These are phyloP conservation scores for Piscicola geometra DNA, from an alignment of 2,888 invertebrate species.

Conservation along the genomic window DNA sequence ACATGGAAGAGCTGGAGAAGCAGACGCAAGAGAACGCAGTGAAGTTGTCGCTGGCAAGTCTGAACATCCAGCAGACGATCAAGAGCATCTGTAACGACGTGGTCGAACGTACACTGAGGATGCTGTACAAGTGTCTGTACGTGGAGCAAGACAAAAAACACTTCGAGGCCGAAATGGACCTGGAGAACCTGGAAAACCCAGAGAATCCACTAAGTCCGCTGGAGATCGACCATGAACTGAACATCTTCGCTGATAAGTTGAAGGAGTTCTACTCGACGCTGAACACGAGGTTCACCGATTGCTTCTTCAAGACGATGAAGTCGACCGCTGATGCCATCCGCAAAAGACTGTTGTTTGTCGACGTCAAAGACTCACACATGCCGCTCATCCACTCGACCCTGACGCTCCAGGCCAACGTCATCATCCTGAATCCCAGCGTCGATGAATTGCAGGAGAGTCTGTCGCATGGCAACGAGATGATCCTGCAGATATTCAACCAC, in stretches of 20 bases:
- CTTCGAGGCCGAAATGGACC: not conserved
- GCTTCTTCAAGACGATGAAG: constrained; percentile 71
- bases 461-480: constrained; percentile 70
- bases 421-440: constrained; percentile 69
- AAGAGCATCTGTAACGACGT: constrained; percentile 1
- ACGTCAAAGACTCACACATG: not conserved
- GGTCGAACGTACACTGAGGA: constrained; percentile 10
- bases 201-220: constrained; percentile 56
- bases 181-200: not conserved
- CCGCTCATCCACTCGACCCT: constrained; percentile 20
- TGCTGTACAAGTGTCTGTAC: constrained; percentile 18
- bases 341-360: constrained; percentile 57
- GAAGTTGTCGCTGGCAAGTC: constrained; percentile 21
- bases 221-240: constrained; percentile 70
- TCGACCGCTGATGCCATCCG: constrained; percentile 69
- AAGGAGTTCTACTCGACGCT: constrained; percentile 73
- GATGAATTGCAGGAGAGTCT: constrained; percentile 85
- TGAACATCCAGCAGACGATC: constrained; percentile 31
- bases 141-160: constrained; percentile 16
- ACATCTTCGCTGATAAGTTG: constrained; percentile 67
- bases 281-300: constrained; percentile 69
- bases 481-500: constrained; percentile 80
- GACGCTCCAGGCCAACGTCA: not conserved
- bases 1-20: constrained; percentile 24
- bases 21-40: constrained; percentile 26